Evolutionary conservation across 2,113 vertebrate species (phyloP), one percentile per base, ranked within the genome.

Genomic region (Sinocyclocheilus maitianheensis): DNA sequence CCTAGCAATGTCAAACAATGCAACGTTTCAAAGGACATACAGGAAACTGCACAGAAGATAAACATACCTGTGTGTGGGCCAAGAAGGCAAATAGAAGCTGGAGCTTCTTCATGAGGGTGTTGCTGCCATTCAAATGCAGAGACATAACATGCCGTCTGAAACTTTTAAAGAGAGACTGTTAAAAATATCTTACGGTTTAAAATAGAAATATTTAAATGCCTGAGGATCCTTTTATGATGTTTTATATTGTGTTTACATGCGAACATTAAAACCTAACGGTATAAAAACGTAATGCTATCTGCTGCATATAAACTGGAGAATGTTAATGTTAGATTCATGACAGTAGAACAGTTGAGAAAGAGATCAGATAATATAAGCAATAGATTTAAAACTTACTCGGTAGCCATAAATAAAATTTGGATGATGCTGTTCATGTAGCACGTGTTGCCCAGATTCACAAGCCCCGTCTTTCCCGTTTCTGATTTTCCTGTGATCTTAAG

Each of bases 401-500:
- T 98, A 88, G 98, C 97, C 97, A 99, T 99, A 92, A 98, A 99
- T 83, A 99, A 95, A 40, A 97, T 97, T 92, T 99, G 98, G 89
- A 99, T 96, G 92, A 99, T 96, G 94, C 98, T 99, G 92, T 99
- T 99, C 97, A 99, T 99, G 91, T 96, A 99, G 92, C 98, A 99
- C 2, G 98, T 99, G 91, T 99, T 99, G 86, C 98, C 98, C 88
- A 99, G 92, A 93, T 99, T 99, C 92, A 99, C 94, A 72, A 99
- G 94, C 83, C 98, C 98, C 7, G 98, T 99, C 95, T 97, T 99
- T 81, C 98, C 98, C 0, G 98, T 99, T 95, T 99, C 98, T 71
- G 98, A 99, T 94, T 99, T 99, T 90, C 96, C 97, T 88, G 96
- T 93, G 90, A 97, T 95, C 94, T 93, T 96, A 91, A 97, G 95